A percentile compares a stretch with the other conserved stretches of the same genome.
phyloP scores from a whole-genome alignment of 2,113 vertebrate species.

The Cyprinus carpio region DNA sequence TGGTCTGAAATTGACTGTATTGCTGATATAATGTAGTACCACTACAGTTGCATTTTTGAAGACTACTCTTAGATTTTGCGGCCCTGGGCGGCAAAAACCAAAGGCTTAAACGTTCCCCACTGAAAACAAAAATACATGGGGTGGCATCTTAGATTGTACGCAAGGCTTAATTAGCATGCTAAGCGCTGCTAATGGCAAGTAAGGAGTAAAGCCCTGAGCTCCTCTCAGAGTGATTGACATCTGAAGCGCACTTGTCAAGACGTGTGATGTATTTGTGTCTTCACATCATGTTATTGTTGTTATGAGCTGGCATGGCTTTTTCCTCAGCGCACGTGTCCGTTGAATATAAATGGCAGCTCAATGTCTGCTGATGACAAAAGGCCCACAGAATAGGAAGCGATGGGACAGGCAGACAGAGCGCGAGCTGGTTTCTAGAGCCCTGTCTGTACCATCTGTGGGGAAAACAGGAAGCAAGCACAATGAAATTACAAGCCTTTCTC shows the following conservation, averaged over 20 bases:
- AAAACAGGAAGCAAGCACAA: constrained; percentile 69
- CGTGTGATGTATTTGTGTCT: constrained; percentile 62
- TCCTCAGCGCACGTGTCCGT: constrained; percentile 63
- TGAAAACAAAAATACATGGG: constrained; percentile 14
- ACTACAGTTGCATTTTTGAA: constrained; percentile 54
- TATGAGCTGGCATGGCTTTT: constrained; percentile 68
- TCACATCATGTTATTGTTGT: constrained; percentile 69
- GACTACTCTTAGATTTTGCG: constrained; percentile 45
- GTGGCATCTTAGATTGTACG: constrained; percentile 49
- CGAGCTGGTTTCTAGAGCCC: constrained; percentile 60
- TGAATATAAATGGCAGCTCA: constrained; percentile 75
- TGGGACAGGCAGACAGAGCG: constrained; percentile 58
- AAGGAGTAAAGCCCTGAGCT: constrained; percentile 56
- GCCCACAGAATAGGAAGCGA: constrained; percentile 66
- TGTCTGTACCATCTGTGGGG: constrained; percentile 66
- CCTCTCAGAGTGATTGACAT: constrained; percentile 68
- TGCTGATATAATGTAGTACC: constrained; percentile 60
- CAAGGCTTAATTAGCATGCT: constrained; percentile 52
- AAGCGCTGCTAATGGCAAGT: constrained; percentile 53
- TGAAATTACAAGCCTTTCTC: constrained; percentile 66
- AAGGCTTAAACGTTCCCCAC: constrained; percentile 43
- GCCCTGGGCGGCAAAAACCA: constrained; percentile 30
- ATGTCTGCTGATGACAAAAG: constrained; percentile 71
- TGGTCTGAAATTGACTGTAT: constrained; percentile 56
- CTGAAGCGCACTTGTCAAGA: constrained; percentile 53